Base-by-base conservation (phyloP, 2,113 vertebrate genomes). In the Erythrolamprus reginae region DNA sequence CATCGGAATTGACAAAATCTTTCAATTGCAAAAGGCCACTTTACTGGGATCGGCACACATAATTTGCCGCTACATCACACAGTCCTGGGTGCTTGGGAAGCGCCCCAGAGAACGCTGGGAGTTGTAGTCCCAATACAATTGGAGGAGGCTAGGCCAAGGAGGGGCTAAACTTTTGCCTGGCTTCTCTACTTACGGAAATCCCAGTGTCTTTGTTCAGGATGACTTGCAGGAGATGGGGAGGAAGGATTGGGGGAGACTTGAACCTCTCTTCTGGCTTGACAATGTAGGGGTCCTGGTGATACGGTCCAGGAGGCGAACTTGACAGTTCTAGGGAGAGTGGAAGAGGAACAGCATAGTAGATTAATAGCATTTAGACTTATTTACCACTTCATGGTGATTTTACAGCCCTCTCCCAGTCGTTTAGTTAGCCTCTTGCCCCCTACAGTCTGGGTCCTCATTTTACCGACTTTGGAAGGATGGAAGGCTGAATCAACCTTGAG, bases 121-220 rank as follows among this genome's bases (percentile, higher is more conserved):
- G 28, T 3, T 33, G 61, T n/a, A n/a, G 58, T 65, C 28, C 4
- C 58, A n/a, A n/a, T 12, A 5, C 12, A n/a, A 65, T 10, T 65
- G 58, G 58, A 65, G 65, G 3, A 8, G 6, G 13, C n/a, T 13
- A 19, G n/a, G 58, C 10, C 10, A 51, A n/a, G 10, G 6, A 38
- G 17, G 17, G 65, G 65, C 4, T 21, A 53, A 9, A 4, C 1
- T 2, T 38, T 6, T 61, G 15, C 24, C 28, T 38, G 47, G 28
- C 12, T 51, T n/a, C 19, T 65, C 83, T 77, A 98, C 99, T 98
- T 97, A 99, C 99, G 33, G 98, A 99, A 93, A 99, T 95, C 2
- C 98, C 98, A 0, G 99, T 99, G 97, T 99, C 98, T 97, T 99
- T 99, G 94, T 99, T 99, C 89, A 99, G 98, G 95, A 99, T 98